Percentiles rank a stretch among this genome's conserved stretches.
phyloP scores from a whole-genome alignment of 2,797 vertebrate genomes.

The Acanthurus tractus region DNA sequence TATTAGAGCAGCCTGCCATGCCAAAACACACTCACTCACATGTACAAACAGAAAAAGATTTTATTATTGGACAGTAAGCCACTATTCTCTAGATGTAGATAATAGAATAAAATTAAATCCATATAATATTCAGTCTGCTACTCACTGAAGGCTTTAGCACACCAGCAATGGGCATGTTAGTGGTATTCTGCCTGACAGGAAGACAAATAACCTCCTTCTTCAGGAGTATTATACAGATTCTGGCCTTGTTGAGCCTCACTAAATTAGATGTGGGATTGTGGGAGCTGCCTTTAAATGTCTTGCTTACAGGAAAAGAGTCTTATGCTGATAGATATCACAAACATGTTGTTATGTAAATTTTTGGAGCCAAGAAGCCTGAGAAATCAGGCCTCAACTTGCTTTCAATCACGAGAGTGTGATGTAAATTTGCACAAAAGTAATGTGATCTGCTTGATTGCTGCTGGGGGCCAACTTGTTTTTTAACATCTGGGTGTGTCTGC shows the following conservation, averaged over 20 bases:
- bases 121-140: constrained; percentile 15
- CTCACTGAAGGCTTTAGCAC: constrained; percentile 19
- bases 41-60: constrained; percentile 12
- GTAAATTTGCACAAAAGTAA: constrained; percentile 20
- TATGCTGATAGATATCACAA: background rate
- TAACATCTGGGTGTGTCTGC: constrained; percentile 14
- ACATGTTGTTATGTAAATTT: background rate
- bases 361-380: background rate
- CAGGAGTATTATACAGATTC: background rate
- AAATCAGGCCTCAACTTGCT: constrained; percentile 22
- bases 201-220: background rate
- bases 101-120: constrained; percentile 21
- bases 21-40: constrained; percentile 64
- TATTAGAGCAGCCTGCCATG: constrained; percentile 49
- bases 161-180: constrained; percentile 23
- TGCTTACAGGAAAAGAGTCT: background rate
- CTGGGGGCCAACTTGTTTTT: background rate
- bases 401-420: background rate
- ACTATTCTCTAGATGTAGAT: constrained; percentile 30
- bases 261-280: background rate
- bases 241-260: background rate
- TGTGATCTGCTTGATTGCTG: background rate
- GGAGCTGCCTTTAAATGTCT: background rate
- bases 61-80: constrained; percentile 28
- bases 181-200: constrained; percentile 18